A percentile compares a stretch with the other conserved stretches of the same genome.
Evolutionary conservation across 2,797 vertebrate genomes (phyloP).

Genomic region (Anas capensis): DNA sequence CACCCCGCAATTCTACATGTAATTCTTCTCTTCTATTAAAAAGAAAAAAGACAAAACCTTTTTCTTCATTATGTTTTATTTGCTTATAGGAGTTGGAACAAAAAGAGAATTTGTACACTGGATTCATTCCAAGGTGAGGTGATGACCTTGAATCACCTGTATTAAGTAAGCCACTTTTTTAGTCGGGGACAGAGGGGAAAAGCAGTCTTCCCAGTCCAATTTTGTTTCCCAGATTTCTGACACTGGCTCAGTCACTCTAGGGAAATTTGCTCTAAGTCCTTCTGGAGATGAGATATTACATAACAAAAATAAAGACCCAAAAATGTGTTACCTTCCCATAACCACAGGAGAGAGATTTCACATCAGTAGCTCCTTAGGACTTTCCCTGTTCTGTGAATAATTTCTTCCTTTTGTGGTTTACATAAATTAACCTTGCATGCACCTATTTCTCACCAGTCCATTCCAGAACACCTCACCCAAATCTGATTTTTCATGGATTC

Average conservation of each 20-base stretch:
- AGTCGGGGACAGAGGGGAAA: not conserved
- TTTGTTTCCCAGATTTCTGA: not conserved
- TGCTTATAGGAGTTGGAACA: not conserved
- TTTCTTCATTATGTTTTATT: not conserved
- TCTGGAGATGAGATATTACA: constrained; percentile 59
- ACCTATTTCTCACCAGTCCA: not conserved
- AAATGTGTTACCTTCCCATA: constrained; percentile 52
- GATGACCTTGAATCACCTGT: not conserved
- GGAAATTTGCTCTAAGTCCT: constrained; percentile 54
- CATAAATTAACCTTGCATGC: not conserved
- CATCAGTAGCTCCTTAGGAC: not conserved
- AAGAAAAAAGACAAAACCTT: not conserved
- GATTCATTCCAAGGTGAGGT: not conserved
- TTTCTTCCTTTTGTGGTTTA: not conserved
- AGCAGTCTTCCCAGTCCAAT: not conserved
- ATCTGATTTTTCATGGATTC: not conserved
- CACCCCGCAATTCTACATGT: not conserved
- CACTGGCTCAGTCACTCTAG: constrained; percentile 31
- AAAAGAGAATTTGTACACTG: not conserved
- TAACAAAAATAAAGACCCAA: constrained; percentile 48
- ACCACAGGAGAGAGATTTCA: constrained; percentile 1
- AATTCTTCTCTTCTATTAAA: constrained; percentile 17
- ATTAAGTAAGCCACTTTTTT: not conserved
- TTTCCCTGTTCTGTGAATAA: not conserved
- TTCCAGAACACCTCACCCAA: not conserved